Evolutionary conservation across 1,140 invertebrate species (phyloP), one percentile per base, ranked within the genome.

Genomic region (Conus betulinus): DNA sequence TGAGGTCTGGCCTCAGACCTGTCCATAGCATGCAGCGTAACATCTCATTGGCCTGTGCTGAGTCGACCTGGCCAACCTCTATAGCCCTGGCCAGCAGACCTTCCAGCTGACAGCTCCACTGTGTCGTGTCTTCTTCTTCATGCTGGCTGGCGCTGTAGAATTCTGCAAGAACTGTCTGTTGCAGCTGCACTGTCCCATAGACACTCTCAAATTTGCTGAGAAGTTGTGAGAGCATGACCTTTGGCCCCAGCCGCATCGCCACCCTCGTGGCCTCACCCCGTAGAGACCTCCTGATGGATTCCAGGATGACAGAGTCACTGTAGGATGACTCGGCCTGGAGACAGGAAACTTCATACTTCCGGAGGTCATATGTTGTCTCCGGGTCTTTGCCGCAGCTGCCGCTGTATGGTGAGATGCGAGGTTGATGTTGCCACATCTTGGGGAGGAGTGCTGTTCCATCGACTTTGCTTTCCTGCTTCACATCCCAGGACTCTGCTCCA

Each of bases 121-220:
- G 39, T 17, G 89, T 79, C 7, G 87, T 84, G 74, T 82, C 78
- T 51, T 91, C 90, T 53, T 85, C 63, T 0, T 67, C 79, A 20
- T 82, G 53, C 78, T 91, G 90, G 23, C n/a, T 76, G 8, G 90
- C 89, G 39, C 84, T 78, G 55, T 91, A 91, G 79, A 90, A 89
- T 81, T 91, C 84, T 23, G 87, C 78, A 20, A 91, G 60, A 6
- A 91, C 52, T 17, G 67, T 27, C 84, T 91, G 85, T 53, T 78
- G 67, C 20, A 55, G 84, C 6, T 88, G 85, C 13, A 90, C 87
- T 7, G n/a, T 87, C 7, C 89, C 89, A 85, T 87, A 91, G 1
- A 90, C 81, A 87, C 89, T 88, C 27, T 90, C 78, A 23, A 91
- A 52, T 13, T 83, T 88, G 25, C 86, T 81, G 0, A 88, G 27